Conservation (phyloP, 2,113 vertebrate species). For the Xenus cinereus region DNA sequence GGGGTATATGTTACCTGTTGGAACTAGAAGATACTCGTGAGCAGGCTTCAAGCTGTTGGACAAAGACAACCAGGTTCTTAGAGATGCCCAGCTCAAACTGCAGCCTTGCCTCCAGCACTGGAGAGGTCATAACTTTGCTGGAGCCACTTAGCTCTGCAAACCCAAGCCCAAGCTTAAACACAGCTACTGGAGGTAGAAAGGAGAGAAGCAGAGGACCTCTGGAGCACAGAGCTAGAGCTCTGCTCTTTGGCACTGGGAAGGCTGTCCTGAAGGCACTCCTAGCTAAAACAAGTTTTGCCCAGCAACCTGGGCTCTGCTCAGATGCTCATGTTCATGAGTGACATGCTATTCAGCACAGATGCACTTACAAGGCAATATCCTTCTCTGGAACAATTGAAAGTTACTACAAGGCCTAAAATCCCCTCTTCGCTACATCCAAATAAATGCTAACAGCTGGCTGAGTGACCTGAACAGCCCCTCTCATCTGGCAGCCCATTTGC, state of each 20-base stretch:
- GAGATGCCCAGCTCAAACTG: neutral
- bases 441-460: neutral
- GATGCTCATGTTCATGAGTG: accelerated
- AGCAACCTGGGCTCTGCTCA: neutral
- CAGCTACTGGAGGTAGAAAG: neutral
- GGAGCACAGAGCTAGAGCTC: neutral
- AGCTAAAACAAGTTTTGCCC: neutral
- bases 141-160: neutral
- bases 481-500: neutral
- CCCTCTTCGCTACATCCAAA: neutral
- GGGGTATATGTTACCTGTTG: neutral
- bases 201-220: neutral
- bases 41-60: neutral
- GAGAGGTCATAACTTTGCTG: neutral
- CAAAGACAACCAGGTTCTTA: neutral
- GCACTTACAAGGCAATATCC: neutral
- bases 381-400: neutral
- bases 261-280: neutral
- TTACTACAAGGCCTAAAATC: neutral
- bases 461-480: neutral
- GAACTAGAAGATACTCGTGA: neutral
- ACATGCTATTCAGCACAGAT: neutral
- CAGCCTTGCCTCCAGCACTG: neutral
- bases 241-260: neutral
- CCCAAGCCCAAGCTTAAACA: neutral